Base-by-base conservation (phyloP, 35 echinoderm and acorn worm species). In the Amphiura filiformis region DNA sequence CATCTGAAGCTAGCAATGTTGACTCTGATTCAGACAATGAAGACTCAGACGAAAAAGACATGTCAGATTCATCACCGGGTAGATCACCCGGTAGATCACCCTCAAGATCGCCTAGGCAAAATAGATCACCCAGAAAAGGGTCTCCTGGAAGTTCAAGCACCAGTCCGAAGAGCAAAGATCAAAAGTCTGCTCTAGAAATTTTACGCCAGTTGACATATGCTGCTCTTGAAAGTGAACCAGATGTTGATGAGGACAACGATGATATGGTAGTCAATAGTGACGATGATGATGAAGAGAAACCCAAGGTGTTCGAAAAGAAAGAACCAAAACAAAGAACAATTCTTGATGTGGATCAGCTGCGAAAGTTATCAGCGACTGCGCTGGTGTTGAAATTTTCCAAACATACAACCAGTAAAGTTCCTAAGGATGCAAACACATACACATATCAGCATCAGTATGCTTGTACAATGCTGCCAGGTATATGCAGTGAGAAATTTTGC, bases 381-480 rank as follows among this genome's bases (percentile, higher is more conserved):
- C 81, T 99, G 34, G 90, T 99, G 22, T 75, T 86, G 64, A 94
- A 93, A 76, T 99, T 87, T 84, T 81, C 93, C 34, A 81, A 85
- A 38, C 93, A 93, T 65, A 86, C 90, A 44, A 90, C 87, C 13
- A 88, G 92, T 23, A 94, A 89, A 76, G 90, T 94, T 23, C 88
- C 81, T 61, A 97, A 97, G 56, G 89, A 95, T 70, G 56, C 38
- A 39, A 37, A 47, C 34, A 88, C 57, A 47, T 81, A 44, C 26
- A 88, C 84, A 9, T 64, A 81, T n/a, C 89, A 94, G 40, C 93
- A 94, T 81, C 87, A 88, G 38, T 99, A 99, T 35, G 92, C 86
- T 38, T 99, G 96, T 52, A 92, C 85, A 56, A 92, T 99, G 96
- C 84, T 99, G 34, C 96, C 96, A 2, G 82, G 90, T 56, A 91